Conservation (phyloP, 2,113 vertebrate species). For the Megalops atlanticus region DNA sequence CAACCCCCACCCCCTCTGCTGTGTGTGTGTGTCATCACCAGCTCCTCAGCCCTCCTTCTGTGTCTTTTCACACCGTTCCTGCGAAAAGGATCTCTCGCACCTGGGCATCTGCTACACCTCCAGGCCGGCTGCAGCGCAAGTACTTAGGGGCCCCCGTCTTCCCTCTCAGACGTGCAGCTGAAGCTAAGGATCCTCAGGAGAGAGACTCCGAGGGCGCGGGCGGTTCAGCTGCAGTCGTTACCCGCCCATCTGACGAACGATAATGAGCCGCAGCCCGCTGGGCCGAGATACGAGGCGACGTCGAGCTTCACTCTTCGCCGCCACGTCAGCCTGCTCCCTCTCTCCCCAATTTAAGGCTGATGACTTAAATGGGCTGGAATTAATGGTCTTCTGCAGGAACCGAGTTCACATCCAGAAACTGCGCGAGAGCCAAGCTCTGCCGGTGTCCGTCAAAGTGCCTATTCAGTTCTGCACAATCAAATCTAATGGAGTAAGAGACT, state of each 20-base stretch:
- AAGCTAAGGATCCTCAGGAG: neutral
- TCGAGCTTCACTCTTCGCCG: neutral
- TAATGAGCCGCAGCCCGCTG: neutral
- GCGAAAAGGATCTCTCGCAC: too few relatives aligned
- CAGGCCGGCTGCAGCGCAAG: neutral
- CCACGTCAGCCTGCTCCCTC: neutral
- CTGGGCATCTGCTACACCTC: too few relatives aligned
- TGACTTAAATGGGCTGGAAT: constrained; percentile 23
- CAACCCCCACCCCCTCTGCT: too few relatives aligned
- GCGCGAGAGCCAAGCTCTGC: neutral
- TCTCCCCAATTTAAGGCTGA: constrained; percentile 20
- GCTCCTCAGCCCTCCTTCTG: too few relatives aligned
- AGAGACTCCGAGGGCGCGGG: constrained; percentile 3
- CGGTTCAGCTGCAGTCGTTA: neutral
- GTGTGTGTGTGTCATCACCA: too few relatives aligned
- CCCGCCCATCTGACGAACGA: constrained; percentile 19
- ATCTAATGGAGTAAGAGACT: neutral
- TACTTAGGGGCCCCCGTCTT: neutral
- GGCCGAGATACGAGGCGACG: neutral
- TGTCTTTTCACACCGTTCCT: too few relatives aligned
- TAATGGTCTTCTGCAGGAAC: constrained; percentile 6
- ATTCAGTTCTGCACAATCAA: neutral
- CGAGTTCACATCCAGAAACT: neutral
- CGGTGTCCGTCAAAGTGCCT: neutral
- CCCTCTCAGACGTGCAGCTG: too few relatives aligned